Base-by-base conservation (phyloP, 2,888 invertebrate species). In the Matsumyia berberina region DNA sequence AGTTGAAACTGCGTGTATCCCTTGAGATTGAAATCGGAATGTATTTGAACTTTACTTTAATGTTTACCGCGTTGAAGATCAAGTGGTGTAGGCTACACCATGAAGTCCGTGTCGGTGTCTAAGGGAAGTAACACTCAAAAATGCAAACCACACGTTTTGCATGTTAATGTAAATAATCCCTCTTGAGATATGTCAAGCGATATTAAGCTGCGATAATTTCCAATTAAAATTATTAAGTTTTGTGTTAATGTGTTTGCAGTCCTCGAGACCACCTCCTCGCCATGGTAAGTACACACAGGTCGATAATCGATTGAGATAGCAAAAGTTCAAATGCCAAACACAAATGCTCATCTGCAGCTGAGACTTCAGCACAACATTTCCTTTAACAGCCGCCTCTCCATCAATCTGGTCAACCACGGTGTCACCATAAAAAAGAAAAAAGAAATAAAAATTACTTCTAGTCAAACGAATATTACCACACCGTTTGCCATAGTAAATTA, bases 11-110 rank as follows among this genome's bases (percentile, higher is more conserved):
- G 57, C 2, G 9, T 33, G 35, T 29, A 46, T 19, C 79, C 83
- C 83, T 79, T 78, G 78, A 62, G 62, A 78, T 42, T 73, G 72
- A 39, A 73, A 69, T 83, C 73, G 73, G 69, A 73, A 83, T 83
- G 73, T 57, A 67, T 72, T 33, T 78, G 60, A 73, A 83, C 67
- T 78, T 83, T 62, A 15, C 19, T 42, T 35, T 24, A 5, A 66
- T 46, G 12, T 37, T 24, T 6, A 57, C 46, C 37, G 12, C 7
- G 4, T 24, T 6, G 29, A 24, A 49, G 37, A 66, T 49, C 19
- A 17, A 46, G 31, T 46, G 49, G n/a, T 58, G 57, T 42, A 29
- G 76, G 57, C 39, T 24, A 46, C 46, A 39, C 3, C n/a, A 24
- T 17, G 15, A 19, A 51, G n/a, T 12, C 19, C 46, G 42, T 39